These are phyloP conservation scores for Hozukius guyotensis DNA, from an alignment of 2,797 vertebrate genomes.

Conservation along the genomic window DNA sequence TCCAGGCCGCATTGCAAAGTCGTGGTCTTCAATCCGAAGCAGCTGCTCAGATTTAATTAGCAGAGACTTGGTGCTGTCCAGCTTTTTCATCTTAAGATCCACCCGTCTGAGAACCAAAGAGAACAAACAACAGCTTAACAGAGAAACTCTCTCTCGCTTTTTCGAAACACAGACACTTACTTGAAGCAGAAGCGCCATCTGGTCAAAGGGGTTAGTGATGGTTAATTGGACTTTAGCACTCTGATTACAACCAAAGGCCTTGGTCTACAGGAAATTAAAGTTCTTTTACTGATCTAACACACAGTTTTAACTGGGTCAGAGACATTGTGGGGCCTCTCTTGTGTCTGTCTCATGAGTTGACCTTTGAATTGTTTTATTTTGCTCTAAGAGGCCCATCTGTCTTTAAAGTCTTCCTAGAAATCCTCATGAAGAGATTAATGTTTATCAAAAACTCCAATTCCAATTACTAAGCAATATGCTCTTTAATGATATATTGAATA, in stretches of 20 bases:
- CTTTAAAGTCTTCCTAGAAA: slow-evolving; percentile 17
- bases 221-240: slow-evolving; percentile 54
- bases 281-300: slow-evolving; percentile 12
- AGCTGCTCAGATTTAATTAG: slow-evolving; percentile 90
- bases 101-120: slow-evolving; percentile 70
- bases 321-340: background rate
- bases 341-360: slow-evolving; percentile 4
- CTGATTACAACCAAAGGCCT: slow-evolving; percentile 59
- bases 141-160: slow-evolving; percentile 34
- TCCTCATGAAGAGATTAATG: background rate
- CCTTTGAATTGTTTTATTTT: background rate
- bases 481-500: background rate
- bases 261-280: slow-evolving; percentile 27
- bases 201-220: slow-evolving; percentile 39
- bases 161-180: slow-evolving; percentile 28
- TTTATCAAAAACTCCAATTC: background rate
- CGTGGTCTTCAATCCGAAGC: slow-evolving; percentile 91
- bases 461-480: background rate
- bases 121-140: slow-evolving; percentile 33
- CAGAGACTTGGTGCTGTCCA: slow-evolving; percentile 89
- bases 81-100: slow-evolving; percentile 86
- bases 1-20: slow-evolving; percentile 92
- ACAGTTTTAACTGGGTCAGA: slow-evolving; percentile 1
- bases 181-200: slow-evolving; percentile 51
- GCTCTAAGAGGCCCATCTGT: background rate